Conservation (phyloP, 2,888 invertebrate genomes). For the Lycocerus yunnanus region DNA sequence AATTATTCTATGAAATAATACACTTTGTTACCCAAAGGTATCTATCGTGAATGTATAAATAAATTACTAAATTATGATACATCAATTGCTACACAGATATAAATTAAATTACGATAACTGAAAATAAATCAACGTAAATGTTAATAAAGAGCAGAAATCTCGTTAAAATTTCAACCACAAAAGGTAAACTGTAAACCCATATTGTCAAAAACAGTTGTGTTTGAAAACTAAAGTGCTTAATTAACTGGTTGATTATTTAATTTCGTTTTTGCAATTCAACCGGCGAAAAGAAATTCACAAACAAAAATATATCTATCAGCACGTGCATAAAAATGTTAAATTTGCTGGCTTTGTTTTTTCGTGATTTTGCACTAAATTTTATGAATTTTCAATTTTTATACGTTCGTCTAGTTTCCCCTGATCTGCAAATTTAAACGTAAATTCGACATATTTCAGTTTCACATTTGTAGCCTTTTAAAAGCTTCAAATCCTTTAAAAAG, state of each 20-base stretch:
- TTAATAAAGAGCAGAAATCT: not conserved
- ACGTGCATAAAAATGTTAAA: not conserved
- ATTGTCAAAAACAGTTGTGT: not conserved
- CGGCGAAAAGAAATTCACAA: not conserved
- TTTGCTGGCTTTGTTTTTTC: not conserved
- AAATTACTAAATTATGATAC: not conserved
- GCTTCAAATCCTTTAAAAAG: not conserved
- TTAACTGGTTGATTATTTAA: not conserved
- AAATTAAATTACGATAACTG: not conserved
- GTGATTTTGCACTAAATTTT: not conserved
- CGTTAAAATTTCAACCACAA: not conserved
- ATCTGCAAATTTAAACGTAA: not conserved
- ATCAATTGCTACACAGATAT: not conserved
- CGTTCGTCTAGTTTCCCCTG: not conserved
- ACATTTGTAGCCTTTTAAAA: not conserved
- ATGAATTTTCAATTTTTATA: not conserved
- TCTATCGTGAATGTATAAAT: not conserved
- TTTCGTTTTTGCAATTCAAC: not conserved
- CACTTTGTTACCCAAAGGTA: constrained; percentile 2
- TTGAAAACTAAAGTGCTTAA: not conserved
- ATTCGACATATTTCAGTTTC: not conserved
- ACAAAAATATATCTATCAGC: not conserved
- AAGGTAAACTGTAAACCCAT: not conserved
- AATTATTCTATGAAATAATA: constrained; percentile 10
- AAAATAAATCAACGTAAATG: not conserved